These are phyloP conservation scores for Cisticola juncidis DNA, from an alignment of 2,113 vertebrate genomes.

Conservation along the genomic window DNA sequence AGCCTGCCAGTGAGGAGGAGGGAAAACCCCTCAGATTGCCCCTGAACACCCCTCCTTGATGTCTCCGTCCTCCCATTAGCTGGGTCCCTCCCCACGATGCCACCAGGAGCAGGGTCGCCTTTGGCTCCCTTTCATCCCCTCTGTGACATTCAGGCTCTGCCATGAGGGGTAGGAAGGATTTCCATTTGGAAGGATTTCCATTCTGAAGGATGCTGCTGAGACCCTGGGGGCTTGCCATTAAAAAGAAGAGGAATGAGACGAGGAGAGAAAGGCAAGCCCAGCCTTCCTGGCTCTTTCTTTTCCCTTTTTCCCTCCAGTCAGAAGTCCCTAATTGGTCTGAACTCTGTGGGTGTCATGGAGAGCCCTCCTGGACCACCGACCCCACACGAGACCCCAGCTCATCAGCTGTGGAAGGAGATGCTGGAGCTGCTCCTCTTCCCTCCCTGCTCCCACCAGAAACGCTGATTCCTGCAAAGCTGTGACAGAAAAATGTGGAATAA, in stretches of 20 bases:
- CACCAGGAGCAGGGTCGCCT: fast-evolving
- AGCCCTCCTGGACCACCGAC: background rate
- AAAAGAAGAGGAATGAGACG: background rate
- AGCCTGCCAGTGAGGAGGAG: background rate
- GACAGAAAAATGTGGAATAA: slow-evolving; percentile 42
- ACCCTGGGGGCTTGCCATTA: slow-evolving; percentile 19
- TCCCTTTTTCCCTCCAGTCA: background rate
- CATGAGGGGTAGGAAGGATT: slow-evolving; percentile 18
- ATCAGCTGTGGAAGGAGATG: fast-evolving
- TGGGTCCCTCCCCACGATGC: fast-evolving
- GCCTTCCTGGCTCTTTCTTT: background rate
- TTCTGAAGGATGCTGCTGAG: background rate
- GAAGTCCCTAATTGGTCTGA: slow-evolving; percentile 37
- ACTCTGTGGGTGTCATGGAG: background rate
- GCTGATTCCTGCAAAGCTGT: background rate
- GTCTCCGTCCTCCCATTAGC: background rate
- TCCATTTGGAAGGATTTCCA: slow-evolving; percentile 45
- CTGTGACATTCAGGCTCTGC: background rate
- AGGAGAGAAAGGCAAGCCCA: background rate
- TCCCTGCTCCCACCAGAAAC: background rate
- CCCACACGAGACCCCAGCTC: fast-evolving
- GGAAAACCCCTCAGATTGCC: background rate
- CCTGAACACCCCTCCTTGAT: background rate
- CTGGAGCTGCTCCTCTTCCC: background rate
- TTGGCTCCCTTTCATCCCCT: background rate